These are phyloP conservation scores for Sturmia bella DNA, from an alignment of 2,888 invertebrate genomes.

Conservation along the genomic window DNA sequence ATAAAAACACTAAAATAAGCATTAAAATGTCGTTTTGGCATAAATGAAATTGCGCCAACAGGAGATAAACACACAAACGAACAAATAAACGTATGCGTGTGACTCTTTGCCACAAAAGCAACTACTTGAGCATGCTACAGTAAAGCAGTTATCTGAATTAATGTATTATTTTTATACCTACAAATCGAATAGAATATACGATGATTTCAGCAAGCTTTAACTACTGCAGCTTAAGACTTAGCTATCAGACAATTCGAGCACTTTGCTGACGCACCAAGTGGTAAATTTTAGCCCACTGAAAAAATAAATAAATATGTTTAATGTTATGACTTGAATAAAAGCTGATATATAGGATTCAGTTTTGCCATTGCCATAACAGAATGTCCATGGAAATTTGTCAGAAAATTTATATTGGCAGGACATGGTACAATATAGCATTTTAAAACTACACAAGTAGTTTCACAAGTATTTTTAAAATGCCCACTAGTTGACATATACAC, in stretches of 20 bases:
- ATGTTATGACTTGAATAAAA: too few relatives aligned
- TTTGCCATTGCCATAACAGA: too few relatives aligned
- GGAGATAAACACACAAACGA: constrained; percentile 20
- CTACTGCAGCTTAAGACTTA: constrained; percentile 29
- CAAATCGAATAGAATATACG: constrained; percentile 55
- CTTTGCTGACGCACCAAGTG: neutral
- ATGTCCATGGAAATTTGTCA: too few relatives aligned
- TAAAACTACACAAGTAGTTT: too few relatives aligned
- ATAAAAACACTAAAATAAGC: constrained; percentile 57
- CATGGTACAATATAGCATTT: too few relatives aligned
- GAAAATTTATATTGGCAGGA: too few relatives aligned
- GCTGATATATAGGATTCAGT: too few relatives aligned
- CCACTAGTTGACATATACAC: too few relatives aligned
- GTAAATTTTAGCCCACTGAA: neutral
- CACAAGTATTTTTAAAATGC: too few relatives aligned
- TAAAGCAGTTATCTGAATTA: neutral
- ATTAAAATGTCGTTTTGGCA: constrained; percentile 67
- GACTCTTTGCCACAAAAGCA: constrained; percentile 23
- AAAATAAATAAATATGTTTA: too few relatives aligned
- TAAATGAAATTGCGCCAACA: constrained; percentile 67
- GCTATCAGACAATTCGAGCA: neutral
- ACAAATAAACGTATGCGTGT: too few relatives aligned
- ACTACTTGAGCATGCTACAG: neutral
- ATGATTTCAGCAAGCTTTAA: constrained; percentile 60
- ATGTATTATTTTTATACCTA: neutral